Evolutionary conservation across 2,113 vertebrate species (phyloP), one percentile per base, ranked within the genome.

Genomic region (Elaphurus davidianus): DNA sequence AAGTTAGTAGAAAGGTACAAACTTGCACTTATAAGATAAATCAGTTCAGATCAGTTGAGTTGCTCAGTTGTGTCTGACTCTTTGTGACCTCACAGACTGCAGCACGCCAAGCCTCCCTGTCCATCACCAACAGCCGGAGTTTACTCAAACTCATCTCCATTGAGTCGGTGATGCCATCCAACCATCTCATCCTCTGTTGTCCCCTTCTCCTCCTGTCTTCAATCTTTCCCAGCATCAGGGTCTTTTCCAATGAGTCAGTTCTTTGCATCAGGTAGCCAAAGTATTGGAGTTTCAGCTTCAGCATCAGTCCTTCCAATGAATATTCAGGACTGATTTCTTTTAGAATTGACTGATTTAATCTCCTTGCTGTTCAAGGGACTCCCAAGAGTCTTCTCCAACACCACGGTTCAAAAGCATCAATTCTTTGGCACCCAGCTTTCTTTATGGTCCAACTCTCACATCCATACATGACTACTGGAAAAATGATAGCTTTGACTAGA

Each of bases 151-250:
- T 71, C n/a, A 71, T 71, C n/a, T 71, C n/a, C 64, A 71, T 71
- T n/a, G 36, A 23, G n/a, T 71, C n/a, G 6, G 17, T 21, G 36
- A 71, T 0, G n/a, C 9, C n/a, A 71, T 71, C 64, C 64, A 71
- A 71, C n/a, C n/a, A 11, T 23, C 64, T 71, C n/a, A 71, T 71
- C 19, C n/a, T 71, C 64, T 71, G n/a, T 36, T 0, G 0, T n/a
- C 64, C 19, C 11, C 9, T 71, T 71, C n/a, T 71, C n/a, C 36
- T 71, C 64, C n/a, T 0, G 0, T 9, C n/a, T 23, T 36, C 17
- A 21, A 1, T 71, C n/a, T 36, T 71, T 71, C 64, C n/a, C 64
- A 23, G 17, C 64, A 23, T 36, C 64, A 36, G 19, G n/a, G 16
- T 71, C 64, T 23, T 71, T 71, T 36, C 64, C 64, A 71, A 6